phyloP scores from a whole-genome alignment of 2,888 invertebrate genomes.

The Lycia hirtaria region DNA sequence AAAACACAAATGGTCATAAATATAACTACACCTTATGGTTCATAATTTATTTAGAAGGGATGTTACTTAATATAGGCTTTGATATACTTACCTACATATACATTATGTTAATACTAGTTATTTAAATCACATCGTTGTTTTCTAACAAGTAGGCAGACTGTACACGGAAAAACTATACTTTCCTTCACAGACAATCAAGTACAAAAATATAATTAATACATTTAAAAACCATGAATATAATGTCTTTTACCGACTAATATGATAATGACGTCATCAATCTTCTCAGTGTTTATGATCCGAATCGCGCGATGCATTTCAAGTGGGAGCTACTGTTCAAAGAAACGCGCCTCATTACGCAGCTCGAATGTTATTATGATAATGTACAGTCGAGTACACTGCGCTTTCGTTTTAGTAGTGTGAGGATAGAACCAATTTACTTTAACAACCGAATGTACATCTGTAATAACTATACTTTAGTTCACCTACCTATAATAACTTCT shows the following conservation, averaged over 20 bases:
- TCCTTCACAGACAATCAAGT: too few species aligned
- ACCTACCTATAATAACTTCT: too few species aligned
- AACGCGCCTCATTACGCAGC: slow-evolving; percentile 33
- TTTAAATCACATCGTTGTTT: too few species aligned
- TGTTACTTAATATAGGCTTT: too few species aligned
- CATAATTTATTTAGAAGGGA: too few species aligned
- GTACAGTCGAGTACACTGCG: slow-evolving; percentile 8
- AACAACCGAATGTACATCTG: background rate
- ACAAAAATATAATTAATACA: slow-evolving; percentile 7
- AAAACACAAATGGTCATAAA: too few species aligned
- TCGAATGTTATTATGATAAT: slow-evolving; percentile 42
- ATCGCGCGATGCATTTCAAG: slow-evolving; percentile 38
- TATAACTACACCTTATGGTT: too few species aligned
- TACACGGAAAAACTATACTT: too few species aligned
- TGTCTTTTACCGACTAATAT: slow-evolving; percentile 18
- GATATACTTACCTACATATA: too few species aligned
- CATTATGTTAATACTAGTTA: too few species aligned
- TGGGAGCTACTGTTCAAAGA: slow-evolving; percentile 33
- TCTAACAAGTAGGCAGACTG: too few species aligned
- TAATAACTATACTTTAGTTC: too few species aligned
- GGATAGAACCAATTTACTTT: background rate
- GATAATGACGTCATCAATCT: slow-evolving; percentile 34
- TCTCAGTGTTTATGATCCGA: slow-evolving; percentile 30
- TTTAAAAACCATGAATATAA: slow-evolving; percentile 4
- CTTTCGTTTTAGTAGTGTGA: background rate